These are phyloP conservation scores for Ceuthmochares aereus DNA, from an alignment of 2,113 vertebrate species.

Conservation along the genomic window DNA sequence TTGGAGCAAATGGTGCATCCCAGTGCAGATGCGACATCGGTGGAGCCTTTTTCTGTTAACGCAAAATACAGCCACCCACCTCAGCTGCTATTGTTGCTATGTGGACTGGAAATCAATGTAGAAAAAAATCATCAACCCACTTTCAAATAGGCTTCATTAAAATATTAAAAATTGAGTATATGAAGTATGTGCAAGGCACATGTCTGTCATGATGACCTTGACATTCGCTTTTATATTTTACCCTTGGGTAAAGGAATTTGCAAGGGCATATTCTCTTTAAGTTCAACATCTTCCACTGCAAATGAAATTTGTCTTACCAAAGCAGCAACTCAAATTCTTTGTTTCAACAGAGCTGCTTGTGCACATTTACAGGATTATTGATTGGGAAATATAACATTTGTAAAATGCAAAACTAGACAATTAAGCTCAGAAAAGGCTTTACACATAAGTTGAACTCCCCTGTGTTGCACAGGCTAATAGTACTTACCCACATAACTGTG, in stretches of 20 bases:
- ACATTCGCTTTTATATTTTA: conserved; percentile 40
- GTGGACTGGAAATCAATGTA: not conserved
- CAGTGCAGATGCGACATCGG: conserved; percentile 24
- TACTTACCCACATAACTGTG: not conserved
- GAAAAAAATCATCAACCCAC: not conserved
- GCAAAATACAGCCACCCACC: not conserved
- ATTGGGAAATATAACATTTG: conserved; percentile 54
- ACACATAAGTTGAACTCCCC: conserved; percentile 16
- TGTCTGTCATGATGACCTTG: conserved; percentile 40
- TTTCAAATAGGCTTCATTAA: not conserved
- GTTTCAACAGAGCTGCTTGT: conserved; percentile 32
- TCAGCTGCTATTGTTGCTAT: not conserved
- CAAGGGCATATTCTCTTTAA: conserved; percentile 27
- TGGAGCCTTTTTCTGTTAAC: conserved; percentile 23
- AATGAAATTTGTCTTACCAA: conserved; percentile 52
- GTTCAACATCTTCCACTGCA: conserved; percentile 19
- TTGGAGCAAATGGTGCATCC: conserved; percentile 60
- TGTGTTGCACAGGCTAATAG: not conserved
- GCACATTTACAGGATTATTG: conserved; percentile 11
- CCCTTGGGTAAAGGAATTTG: conserved; percentile 46
- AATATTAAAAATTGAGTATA: not conserved
- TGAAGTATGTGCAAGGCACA: accelerated
- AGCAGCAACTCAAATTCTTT: conserved; percentile 47
- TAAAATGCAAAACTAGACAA: conserved; percentile 30
- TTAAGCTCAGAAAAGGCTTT: conserved; percentile 30